Evolutionary conservation across 2,113 vertebrate species (phyloP), one percentile per base, ranked within the genome.

Genomic region (Ornithorhynchus anatinus): DNA sequence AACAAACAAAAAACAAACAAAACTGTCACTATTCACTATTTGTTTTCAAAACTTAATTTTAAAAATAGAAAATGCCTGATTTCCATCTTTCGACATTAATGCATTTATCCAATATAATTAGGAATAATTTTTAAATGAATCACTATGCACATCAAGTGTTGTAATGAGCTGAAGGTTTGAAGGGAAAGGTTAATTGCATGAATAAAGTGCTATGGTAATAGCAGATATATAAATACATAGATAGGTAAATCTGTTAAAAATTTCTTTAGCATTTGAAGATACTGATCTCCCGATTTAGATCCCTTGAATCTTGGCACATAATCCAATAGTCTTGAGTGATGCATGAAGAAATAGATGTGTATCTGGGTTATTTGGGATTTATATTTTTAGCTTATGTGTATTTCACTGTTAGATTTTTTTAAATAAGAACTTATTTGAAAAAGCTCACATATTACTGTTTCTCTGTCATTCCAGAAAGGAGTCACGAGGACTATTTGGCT

Each of bases 401-500:
- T 60, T 45, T 1, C 20, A 43, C 4, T 69, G 19, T 6, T 38
- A 31, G 23, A 59, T 53, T 29, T 51, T 27, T n/a, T 14, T 44
- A 59, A 50, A 58, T 50, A 61, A 65, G 74, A 74, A 9, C 12
- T 37, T n/a, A n/a, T n/a, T n/a, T n/a, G n/a, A n/a, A n/a, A n/a
- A n/a, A n/a, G n/a, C n/a, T n/a, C n/a, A n/a, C n/a, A n/a, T n/a
- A n/a, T n/a, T 70, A 75, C 59, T 59, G 72, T 72, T 78, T 59
- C 68, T 82, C 75, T 77, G 75, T 79, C 85, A 89, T 69, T 61
- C 62, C 72, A 33, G 57, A 15, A 66, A 78, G 72, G 77, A 51
- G 79, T 87, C 86, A 64, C 32, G 84, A 88, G 89, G 75, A 66
- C 79, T 72, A 71, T 84, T 89, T 69, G 73, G 89, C 75, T 88